Evolutionary conservation across 2,797 vertebrate species (phyloP), one percentile per base, ranked within the genome.

Genomic region (Choloepus didactylus): DNA sequence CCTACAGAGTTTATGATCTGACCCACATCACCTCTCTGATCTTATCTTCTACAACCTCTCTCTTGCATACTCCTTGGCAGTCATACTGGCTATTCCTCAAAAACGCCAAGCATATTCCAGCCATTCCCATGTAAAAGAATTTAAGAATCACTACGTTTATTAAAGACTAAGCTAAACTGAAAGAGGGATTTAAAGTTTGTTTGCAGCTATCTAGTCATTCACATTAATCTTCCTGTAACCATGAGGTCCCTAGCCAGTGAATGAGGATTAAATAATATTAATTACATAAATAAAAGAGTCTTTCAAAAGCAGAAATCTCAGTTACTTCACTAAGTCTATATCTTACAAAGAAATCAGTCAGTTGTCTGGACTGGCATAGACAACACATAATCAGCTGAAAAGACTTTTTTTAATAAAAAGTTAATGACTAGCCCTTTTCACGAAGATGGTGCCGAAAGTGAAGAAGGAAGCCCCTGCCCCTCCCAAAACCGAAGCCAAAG

Each of bases 101-200:
- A 86, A 84, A 56, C 31, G 87, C 9, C 35, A 82, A 82, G 46
- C 51, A 64, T 49, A 62, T 72, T 86, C 86, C 60, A 95, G 49
- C 23, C 31, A 86, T 86, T 41, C 5, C 12, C n/a, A n/a, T 72
- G 44, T 93, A 82, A 85, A 27, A 81, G 35, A 35, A 89, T 76
- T 88, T 66, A 89, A 62, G 94, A 93, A 73, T 91, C 67, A 91
- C 16, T 7, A 96, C 81, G 31, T 81, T 44, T 88, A 92, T 81
- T 69, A 62, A 90, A 59, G n/a, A 88, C 16, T 72, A 96, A 84
- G 23, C 25, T 73, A 94, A 14, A 56, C 25, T 85, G 69, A 91
- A 94, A 79, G 5, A 82, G 21, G 6, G 38, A 89, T 69, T 51
- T 35, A 62, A 49, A 85, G 60, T 69, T 14, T 91, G 54, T 56